Percentiles rank a stretch among this genome's conserved stretches.
Conservation (phyloP, 2,797 vertebrate species). For the Lacerta bilineata region DNA sequence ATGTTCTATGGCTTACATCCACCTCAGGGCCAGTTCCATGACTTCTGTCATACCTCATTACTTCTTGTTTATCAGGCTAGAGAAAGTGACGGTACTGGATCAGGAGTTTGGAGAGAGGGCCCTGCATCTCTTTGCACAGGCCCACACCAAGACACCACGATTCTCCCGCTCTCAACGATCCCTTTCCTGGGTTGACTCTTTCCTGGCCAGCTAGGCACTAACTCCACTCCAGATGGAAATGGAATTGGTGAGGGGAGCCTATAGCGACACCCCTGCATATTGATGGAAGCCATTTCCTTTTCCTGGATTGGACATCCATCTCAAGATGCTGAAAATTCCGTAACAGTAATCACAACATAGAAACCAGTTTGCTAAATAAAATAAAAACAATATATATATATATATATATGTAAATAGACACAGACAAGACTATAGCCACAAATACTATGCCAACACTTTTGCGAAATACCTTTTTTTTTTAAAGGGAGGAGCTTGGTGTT, state of each 20-base stretch:
- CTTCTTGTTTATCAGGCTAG: neutral
- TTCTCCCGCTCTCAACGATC: neutral
- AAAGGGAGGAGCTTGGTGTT: neutral
- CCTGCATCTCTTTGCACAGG: neutral
- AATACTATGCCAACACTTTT: neutral
- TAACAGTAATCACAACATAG: neutral
- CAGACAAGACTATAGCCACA: neutral
- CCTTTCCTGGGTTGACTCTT: neutral
- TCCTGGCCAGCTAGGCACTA: neutral
- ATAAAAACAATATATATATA: neutral
- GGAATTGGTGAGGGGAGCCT: neutral
- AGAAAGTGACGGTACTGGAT: neutral
- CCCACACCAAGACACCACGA: neutral
- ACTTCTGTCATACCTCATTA: neutral
- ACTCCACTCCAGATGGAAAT: neutral
- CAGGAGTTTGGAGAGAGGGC: neutral
- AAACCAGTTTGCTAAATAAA: neutral
- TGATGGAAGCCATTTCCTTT: neutral
- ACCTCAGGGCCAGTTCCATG: neutral
- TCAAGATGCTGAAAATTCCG: neutral
- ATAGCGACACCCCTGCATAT: neutral
- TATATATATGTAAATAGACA: slow-evolving; percentile 5
- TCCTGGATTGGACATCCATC: neutral
- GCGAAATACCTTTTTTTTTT: neutral
- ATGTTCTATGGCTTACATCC: neutral